Base-by-base conservation (phyloP, 2,888 invertebrate species). In the Noctua janthina region DNA sequence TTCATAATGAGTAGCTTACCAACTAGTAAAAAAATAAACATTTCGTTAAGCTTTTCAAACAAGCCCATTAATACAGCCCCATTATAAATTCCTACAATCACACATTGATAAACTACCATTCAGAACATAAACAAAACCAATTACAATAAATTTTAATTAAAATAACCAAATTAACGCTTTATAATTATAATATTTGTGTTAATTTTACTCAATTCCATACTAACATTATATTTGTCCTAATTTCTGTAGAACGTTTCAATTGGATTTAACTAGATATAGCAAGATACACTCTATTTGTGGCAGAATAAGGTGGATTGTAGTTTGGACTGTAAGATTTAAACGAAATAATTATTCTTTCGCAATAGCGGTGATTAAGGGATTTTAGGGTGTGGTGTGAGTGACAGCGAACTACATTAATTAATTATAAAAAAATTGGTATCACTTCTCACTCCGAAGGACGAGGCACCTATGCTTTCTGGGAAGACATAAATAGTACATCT, bases 291-390 rank as follows among this genome's bases (percentile, higher is more conserved):
- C 17, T 83, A 43, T 43, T 0, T 0, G 0, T 4, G 2, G 3
- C 0, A 0, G 0, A 1, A 51, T 83, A 84, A 74, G 54, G 70
- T 56, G 20, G 46, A 29, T 43, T 66, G 23, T 78, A n/a, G 74
- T 62, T 66, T 76, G 66, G 11, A 29, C 35, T 10, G 35, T 35
- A 54, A n/a, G 64, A 81, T 17, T 79, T 66, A 74, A 83, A 83
- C 79, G 73, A 84, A 88, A 88, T 90, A 86, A 89, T 91, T 87
- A 87, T 88, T 88, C 85, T 83, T 90, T 86, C 76, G 88, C 84
- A 89, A 88, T 89, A 80, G 74, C 78, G 67, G 74, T 85, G 82
- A 89, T 89, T 88, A 90, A 85, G 79, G 86, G 85, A 86, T 82
- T 46, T 73, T 70, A 71, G 39, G 74, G 83, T 79, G 74, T 46